These are phyloP conservation scores for Ylistrum balloti DNA, from an alignment of 1,140 invertebrate species.

Conservation along the genomic window DNA sequence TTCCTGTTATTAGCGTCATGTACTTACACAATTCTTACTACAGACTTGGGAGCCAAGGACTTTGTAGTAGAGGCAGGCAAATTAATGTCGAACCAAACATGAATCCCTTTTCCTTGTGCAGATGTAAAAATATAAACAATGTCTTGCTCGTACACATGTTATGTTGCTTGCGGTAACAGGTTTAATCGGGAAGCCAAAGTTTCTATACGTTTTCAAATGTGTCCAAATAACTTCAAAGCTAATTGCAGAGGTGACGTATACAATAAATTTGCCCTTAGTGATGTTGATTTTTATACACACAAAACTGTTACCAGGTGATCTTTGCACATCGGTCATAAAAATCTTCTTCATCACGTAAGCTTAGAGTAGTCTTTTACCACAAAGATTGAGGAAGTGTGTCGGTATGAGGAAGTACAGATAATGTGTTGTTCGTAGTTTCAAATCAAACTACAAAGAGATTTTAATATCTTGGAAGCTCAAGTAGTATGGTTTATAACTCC, in stretches of 20 bases:
- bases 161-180: background rate
- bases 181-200: background rate
- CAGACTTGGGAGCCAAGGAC: background rate
- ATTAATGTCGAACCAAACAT: background rate
- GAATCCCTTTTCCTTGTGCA: background rate
- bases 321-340: background rate
- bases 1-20: background rate
- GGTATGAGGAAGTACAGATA: no score
- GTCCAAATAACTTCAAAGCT: background rate
- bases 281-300: background rate
- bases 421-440: no score
- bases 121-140: slow-evolving; percentile 21
- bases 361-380: no score
- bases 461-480: no score
- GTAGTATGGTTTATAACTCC: no score
- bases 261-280: background rate
- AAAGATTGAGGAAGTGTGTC: no score
- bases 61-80: background rate
- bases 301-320: background rate
- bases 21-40: slow-evolving; percentile 36
- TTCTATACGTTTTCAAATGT: background rate
- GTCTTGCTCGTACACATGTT: background rate
- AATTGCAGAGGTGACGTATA: background rate
- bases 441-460: no score
- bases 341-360: background rate